Conservation (phyloP, 2,113 vertebrate species). For the Elgaria multicarinata region DNA sequence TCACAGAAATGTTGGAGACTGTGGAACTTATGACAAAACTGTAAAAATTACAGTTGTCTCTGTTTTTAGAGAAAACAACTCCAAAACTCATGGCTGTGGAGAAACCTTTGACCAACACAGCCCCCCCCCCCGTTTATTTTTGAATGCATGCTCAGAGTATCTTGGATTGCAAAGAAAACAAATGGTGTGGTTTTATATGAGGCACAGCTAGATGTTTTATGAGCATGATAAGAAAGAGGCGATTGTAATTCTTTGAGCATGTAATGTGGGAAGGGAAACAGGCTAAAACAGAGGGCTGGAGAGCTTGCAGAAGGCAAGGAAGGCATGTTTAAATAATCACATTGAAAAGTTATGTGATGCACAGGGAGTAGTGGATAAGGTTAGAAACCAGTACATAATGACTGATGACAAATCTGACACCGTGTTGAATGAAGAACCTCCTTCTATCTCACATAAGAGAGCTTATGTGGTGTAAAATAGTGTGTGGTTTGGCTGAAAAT, state of each 20-base stretch:
- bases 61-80: conserved; percentile 33
- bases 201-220: conserved; percentile 37
- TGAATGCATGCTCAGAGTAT: conserved; percentile 23
- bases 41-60: conserved; percentile 28
- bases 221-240: conserved; percentile 31
- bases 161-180: conserved; percentile 41
- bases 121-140: conserved; percentile 27
- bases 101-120: conserved; percentile 32
- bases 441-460: neutral
- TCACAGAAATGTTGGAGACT: neutral
- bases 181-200: conserved; percentile 29
- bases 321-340: conserved; percentile 29
- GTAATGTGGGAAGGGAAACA: neutral
- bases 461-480: neutral
- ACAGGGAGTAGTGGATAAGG: neutral
- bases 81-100: conserved; percentile 5
- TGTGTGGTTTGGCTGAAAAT: neutral
- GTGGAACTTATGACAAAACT: conserved; percentile 1
- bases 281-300: neutral
- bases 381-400: neutral
- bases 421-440: neutral
- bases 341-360: neutral
- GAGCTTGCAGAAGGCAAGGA: neutral
- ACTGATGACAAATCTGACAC: neutral
- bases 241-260: conserved; percentile 20